Evolutionary conservation across 1,140 invertebrate species (phyloP).

Genomic region (Drosophila malerkotliana): DNA sequence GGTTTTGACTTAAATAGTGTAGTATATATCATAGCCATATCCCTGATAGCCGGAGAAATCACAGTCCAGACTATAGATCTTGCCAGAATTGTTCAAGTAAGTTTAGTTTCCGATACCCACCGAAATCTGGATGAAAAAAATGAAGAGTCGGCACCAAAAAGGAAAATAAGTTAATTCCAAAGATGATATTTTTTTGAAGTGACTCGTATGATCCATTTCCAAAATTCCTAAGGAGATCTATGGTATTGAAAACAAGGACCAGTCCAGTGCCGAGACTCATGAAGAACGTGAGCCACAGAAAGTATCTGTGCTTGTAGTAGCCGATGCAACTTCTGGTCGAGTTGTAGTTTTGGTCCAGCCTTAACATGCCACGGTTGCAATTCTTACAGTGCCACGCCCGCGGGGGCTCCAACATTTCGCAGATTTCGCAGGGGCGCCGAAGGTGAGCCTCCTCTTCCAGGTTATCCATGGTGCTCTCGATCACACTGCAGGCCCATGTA

Average conservation of each 20-base stretch:
- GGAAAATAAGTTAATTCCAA: background rate
- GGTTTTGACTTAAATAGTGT: no score
- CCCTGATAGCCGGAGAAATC: no score
- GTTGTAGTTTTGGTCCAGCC: background rate
- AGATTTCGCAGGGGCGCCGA: background rate
- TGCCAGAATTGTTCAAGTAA: background rate
- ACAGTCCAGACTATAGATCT: background rate
- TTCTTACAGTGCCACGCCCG: background rate
- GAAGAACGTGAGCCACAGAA: background rate
- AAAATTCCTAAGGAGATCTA: background rate
- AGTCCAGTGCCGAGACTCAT: background rate
- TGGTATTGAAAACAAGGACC: background rate
- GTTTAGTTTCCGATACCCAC: background rate
- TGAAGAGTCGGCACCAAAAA: background rate
- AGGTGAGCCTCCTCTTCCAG: background rate
- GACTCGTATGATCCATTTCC: background rate
- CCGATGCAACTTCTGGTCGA: background rate
- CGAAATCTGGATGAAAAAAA: background rate
- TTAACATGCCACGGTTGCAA: background rate
- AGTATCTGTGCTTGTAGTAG: background rate
- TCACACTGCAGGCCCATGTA: background rate
- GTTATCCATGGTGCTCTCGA: background rate
- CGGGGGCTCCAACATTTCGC: background rate
- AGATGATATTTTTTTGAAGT: background rate
- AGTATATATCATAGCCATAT: no score